Evolutionary conservation across 2,113 vertebrate species (phyloP), one percentile per base, ranked within the genome.

Genomic region (Paramormyrops kingsleyae): DNA sequence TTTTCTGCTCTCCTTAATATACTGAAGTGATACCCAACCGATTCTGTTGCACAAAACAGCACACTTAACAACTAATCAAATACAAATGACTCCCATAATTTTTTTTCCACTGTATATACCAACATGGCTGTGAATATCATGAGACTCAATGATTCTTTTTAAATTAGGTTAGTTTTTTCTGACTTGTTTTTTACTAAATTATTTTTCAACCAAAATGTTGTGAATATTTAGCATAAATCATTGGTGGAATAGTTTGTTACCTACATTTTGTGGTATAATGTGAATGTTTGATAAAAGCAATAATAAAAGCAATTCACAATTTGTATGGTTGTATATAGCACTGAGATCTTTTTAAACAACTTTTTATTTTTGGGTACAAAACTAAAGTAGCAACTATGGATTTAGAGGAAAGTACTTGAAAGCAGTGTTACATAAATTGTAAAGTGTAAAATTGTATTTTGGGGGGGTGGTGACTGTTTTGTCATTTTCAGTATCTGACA

Each of bases 381-480:
- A 83, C 42, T 83, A 39, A 83, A 39, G 39, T 24, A 42, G 2
- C 13, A 42, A 83, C 39, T 83, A 3, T 44, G 83, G 21, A n/a
- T 84, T 84, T n/a, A 83, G 31, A 83, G 21, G 74, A 53, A 83
- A 39, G 47, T 89, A 83, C 59, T 89, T 80, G 27, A 42, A 70
- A 83, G 50, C 88, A 89, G 88, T 89, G 88, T 89, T 89, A 83
- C 19, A 21, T 35, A 77, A 80, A 87, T 21, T 44, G 10, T 21
- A 12, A 47, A 89, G 47, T 89, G 74, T 52, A 89, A 62, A 53
- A 56, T 70, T n/a, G 27, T 77, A 15, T 44, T 62, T 47, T 31
- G 46, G 17, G 24, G 42, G 19, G 88, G 19, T 19, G 88, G 19
- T 83, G 35, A 83, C 42, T 66, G 27, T 19, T 35, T 27, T 62